Conservation (phyloP, 1,140 invertebrate genomes). For the Drosophila mauritiana region DNA sequence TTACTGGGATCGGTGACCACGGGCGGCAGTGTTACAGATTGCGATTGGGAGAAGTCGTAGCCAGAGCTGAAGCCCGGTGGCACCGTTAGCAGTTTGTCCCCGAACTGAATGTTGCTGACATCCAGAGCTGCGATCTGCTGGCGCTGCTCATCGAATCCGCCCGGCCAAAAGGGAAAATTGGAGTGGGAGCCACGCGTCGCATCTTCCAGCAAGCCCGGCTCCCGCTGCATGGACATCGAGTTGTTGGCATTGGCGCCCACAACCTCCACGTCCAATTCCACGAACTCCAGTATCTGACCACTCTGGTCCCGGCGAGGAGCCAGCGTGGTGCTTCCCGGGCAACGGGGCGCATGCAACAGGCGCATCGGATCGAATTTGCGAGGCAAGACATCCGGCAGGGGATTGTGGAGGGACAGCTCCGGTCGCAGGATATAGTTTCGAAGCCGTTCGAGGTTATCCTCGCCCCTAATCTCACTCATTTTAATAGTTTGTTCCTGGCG, state of each 20-base stretch:
- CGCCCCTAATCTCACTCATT: slow-evolving; percentile 50
- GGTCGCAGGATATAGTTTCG: slow-evolving; percentile 73
- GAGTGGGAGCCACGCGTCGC: slow-evolving; percentile 88
- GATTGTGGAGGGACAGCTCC: slow-evolving; percentile 74
- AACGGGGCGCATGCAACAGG: slow-evolving; percentile 68
- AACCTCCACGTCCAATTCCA: slow-evolving; percentile 88
- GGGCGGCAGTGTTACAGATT: slow-evolving; percentile 1
- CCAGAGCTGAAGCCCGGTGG: slow-evolving; percentile 89
- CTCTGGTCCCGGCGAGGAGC: slow-evolving; percentile 89
- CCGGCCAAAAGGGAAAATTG: slow-evolving; percentile 92
- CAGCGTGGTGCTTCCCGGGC: slow-evolving; percentile 71
- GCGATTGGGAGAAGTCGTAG: slow-evolving; percentile 84
- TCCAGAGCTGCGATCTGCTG: slow-evolving; percentile 67
- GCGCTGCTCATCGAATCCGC: slow-evolving; percentile 89
- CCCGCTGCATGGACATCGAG: slow-evolving; percentile 90
- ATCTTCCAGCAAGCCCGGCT: slow-evolving; percentile 86
- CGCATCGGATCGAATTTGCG: slow-evolving; percentile 68
- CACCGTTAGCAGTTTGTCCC: slow-evolving; percentile 86
- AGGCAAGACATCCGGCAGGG: slow-evolving; percentile 69
- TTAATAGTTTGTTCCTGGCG: background rate
- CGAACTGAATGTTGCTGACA: slow-evolving; percentile 85
- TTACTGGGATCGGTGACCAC: slow-evolving; percentile 19
- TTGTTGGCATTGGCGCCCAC: slow-evolving; percentile 89
- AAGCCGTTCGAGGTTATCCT: slow-evolving; percentile 67
- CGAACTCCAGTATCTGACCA: slow-evolving; percentile 89